phyloP scores from a whole-genome alignment of 2,113 vertebrate genomes.

The Caretta caretta region DNA sequence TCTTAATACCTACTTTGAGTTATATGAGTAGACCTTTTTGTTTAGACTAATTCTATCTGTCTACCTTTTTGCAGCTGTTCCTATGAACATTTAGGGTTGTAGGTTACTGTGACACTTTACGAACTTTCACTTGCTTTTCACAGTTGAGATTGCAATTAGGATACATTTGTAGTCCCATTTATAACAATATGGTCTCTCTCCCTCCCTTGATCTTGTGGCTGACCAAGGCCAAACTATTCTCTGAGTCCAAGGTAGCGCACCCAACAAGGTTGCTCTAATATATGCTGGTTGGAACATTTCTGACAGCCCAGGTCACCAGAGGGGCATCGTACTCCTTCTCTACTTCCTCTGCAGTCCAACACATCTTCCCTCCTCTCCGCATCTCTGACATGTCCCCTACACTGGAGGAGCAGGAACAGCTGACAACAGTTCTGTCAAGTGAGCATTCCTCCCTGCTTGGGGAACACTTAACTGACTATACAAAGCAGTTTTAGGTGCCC shows the following conservation, averaged over 20 bases:
- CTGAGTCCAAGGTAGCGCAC: background rate
- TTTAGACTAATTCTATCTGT: too few species aligned
- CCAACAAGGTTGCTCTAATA: background rate
- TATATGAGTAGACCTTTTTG: too few species aligned
- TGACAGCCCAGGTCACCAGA: background rate
- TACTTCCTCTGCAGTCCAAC: background rate
- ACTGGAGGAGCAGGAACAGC: rapidly evolving
- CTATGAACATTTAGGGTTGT: too few species aligned
- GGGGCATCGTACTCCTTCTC: rapidly evolving
- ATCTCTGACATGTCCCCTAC: background rate
- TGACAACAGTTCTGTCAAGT: background rate
- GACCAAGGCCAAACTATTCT: background rate
- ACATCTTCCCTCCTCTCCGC: background rate
- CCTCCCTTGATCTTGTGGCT: rapidly evolving
- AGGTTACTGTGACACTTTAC: too few species aligned
- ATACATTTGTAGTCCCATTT: too few species aligned
- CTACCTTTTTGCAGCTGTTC: too few species aligned
- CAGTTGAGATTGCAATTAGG: too few species aligned
- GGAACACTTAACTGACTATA: background rate
- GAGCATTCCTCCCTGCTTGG: background rate
- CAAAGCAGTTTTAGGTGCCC: background rate
- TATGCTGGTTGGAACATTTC: background rate
- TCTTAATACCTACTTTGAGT: too few species aligned
- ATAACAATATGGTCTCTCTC: background rate
- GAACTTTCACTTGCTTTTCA: too few species aligned